A percentile compares a stretch with the other conserved stretches of the same genome.
These are phyloP conservation scores for Stenurella melanura DNA, from an alignment of 2,888 invertebrate species.

Conservation along the genomic window DNA sequence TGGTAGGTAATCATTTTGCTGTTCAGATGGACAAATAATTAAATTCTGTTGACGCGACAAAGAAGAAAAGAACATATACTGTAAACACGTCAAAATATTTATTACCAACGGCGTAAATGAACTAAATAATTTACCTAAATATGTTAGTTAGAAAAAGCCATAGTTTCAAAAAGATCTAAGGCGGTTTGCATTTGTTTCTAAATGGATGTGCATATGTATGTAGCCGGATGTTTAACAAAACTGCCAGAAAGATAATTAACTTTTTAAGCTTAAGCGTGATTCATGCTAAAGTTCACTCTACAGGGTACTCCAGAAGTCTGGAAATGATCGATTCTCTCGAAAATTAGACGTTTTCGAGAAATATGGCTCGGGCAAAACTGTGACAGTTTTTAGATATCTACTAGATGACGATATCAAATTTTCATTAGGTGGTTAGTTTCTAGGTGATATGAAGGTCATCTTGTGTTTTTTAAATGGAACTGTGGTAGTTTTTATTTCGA, in stretches of 20 bases:
- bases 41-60: conserved; percentile 8
- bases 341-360: too few relatives aligned
- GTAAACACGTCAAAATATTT: conserved; percentile 24
- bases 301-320: too few relatives aligned
- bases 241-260: background rate
- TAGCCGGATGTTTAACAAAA: conserved; percentile 28
- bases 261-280: background rate
- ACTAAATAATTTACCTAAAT: conserved; percentile 29
- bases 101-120: conserved; percentile 2
- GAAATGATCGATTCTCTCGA: too few relatives aligned
- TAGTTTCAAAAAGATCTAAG: conserved; percentile 11
- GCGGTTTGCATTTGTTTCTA: conserved; percentile 11
- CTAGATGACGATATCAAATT: too few relatives aligned
- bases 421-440: too few relatives aligned
- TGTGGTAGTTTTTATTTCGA: too few relatives aligned
- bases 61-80: conserved; percentile 5
- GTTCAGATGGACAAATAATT: conserved; percentile 22
- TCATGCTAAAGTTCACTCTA: background rate
- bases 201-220: conserved; percentile 15
- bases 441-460: too few relatives aligned
- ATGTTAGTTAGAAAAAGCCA: conserved; percentile 1
- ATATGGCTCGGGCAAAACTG: too few relatives aligned
- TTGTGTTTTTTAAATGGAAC: too few relatives aligned
- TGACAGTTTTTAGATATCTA: too few relatives aligned
- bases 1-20: background rate